These are phyloP conservation scores for Hycleus cichorii DNA, from an alignment of 1,140 invertebrate species.

Conservation along the genomic window DNA sequence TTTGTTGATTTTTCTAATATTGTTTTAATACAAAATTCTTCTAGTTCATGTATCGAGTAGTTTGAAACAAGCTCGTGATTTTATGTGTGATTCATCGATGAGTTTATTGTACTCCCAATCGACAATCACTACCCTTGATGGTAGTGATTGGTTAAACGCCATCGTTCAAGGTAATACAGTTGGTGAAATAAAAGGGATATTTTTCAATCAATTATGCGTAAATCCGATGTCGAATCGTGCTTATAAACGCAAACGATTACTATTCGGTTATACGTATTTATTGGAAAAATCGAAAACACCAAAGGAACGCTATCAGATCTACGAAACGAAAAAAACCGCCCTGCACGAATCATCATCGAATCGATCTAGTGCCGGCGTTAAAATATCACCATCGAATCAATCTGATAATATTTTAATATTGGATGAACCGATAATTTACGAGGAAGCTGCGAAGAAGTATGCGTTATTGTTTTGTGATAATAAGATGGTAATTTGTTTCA, in stretches of 20 bases:
- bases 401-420: background rate
- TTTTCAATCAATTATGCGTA: slow-evolving; percentile 12
- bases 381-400: background rate
- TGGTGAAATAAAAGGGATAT: slow-evolving; percentile 24
- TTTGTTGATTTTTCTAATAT: background rate
- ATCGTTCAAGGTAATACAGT: slow-evolving; percentile 22
- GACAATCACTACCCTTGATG: slow-evolving; percentile 18
- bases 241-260: no score
- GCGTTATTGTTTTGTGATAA: slow-evolving; percentile 32
- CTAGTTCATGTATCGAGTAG: background rate
- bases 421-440: slow-evolving; percentile 21
- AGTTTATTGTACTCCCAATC: slow-evolving; percentile 15
- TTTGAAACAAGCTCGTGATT: slow-evolving; percentile 19
- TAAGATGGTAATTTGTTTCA: slow-evolving; percentile 21
- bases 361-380: background rate
- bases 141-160: slow-evolving; percentile 33
- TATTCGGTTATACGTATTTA: slow-evolving; percentile 22
- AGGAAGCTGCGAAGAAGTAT: slow-evolving; percentile 22
- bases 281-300: slow-evolving; percentile 16
- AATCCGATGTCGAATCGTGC: no score
- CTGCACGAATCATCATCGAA: background rate
- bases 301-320: slow-evolving; percentile 6
- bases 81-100: slow-evolving; percentile 6
- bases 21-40: background rate
- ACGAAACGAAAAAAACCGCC: background rate